phyloP scores from a whole-genome alignment of 2,113 vertebrate species.

The Himantopus leucocephalus region DNA sequence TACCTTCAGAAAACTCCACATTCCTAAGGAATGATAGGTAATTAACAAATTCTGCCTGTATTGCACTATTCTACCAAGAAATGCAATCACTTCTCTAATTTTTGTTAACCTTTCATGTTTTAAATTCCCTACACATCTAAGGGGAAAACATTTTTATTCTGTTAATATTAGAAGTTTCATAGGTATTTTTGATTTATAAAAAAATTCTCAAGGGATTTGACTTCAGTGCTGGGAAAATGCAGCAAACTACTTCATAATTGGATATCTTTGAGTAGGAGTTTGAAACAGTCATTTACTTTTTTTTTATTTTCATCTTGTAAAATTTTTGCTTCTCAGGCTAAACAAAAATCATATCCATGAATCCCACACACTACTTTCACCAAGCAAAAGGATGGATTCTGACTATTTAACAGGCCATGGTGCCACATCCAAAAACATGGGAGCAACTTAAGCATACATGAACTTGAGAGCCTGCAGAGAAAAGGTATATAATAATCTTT shows the following conservation, averaged over 20 bases:
- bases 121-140: not conserved
- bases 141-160: not conserved
- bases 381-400: not conserved
- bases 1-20: not conserved
- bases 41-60: not conserved
- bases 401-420: not conserved
- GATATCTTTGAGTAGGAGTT: constrained; percentile 55
- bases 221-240: constrained; percentile 21
- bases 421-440: not conserved
- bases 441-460: not conserved
- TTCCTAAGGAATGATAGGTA: not conserved
- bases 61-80: not conserved
- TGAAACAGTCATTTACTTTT: constrained; percentile 7
- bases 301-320: constrained; percentile 29
- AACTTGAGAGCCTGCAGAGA: not conserved
- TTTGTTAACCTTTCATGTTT: not conserved
- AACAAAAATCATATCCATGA: constrained; percentile 1
- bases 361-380: not conserved
- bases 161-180: constrained; percentile 32
- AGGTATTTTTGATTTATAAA: constrained; percentile 28
- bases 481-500: not conserved
- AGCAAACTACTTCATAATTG: constrained; percentile 50
- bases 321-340: constrained; percentile 25
- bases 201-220: constrained; percentile 25
- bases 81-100: not conserved